phyloP scores from a whole-genome alignment of 2,797 vertebrate genomes.

The Scomberomorus guttatus region DNA sequence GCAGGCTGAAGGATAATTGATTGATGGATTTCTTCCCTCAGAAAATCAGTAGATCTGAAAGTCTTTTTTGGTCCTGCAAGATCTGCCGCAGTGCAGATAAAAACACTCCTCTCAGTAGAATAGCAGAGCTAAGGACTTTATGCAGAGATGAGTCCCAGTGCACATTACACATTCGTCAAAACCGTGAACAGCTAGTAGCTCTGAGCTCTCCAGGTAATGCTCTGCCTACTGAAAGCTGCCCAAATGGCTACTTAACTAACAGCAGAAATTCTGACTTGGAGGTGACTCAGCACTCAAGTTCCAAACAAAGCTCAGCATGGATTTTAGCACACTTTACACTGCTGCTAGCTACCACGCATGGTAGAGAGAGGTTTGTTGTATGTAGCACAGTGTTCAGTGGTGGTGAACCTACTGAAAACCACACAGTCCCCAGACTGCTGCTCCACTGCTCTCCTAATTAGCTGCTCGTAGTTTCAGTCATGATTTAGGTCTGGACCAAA shows the following conservation, averaged over 20 bases:
- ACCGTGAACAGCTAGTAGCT: slow-evolving; percentile 52
- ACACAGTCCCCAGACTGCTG: slow-evolving; percentile 53
- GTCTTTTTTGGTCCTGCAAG: slow-evolving; percentile 2
- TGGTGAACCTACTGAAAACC: slow-evolving; percentile 60
- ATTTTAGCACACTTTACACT: slow-evolving; percentile 43
- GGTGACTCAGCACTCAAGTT: slow-evolving; percentile 52
- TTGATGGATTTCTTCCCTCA: slow-evolving; percentile 13
- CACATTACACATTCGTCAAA: slow-evolving; percentile 68
- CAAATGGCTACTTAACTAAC: slow-evolving; percentile 64
- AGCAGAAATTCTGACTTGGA: slow-evolving; percentile 56
- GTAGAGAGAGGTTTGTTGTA: slow-evolving; percentile 36
- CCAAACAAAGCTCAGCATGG: slow-evolving; percentile 48
- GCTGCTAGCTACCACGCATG: slow-evolving; percentile 37
- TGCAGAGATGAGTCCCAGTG: slow-evolving; percentile 60
- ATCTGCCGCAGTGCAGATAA: slow-evolving; percentile 44
- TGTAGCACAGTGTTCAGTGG: slow-evolving; percentile 37
- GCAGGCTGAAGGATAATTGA: slow-evolving; percentile 7
- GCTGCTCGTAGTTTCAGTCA: slow-evolving; percentile 67
- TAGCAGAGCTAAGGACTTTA: slow-evolving; percentile 43
- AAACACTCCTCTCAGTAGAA: slow-evolving; percentile 29
- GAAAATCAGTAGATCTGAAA: slow-evolving; percentile 15
- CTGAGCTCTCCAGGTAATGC: slow-evolving; percentile 38
- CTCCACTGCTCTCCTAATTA: slow-evolving; percentile 78
- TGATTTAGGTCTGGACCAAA: slow-evolving; percentile 76
- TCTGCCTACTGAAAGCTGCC: slow-evolving; percentile 60